Evolutionary conservation across 1,140 invertebrate species (phyloP).

Genomic region (Chrysomallon squamiferum): DNA sequence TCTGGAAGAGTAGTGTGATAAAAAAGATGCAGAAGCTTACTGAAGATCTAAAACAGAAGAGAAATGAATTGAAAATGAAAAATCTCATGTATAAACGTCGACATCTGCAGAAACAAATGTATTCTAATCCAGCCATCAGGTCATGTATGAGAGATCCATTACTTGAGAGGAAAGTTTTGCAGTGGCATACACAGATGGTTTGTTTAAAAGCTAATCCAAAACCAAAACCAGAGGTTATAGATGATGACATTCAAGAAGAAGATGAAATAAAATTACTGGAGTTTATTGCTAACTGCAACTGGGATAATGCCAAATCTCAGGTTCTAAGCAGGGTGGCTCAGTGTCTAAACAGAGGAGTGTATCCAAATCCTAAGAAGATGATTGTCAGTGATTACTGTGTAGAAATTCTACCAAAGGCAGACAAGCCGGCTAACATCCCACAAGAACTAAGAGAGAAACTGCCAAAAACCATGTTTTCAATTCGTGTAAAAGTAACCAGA

Average conservation of each 20-base stretch:
- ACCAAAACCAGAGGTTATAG: slow-evolving; percentile 16
- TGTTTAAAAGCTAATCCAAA: slow-evolving; percentile 46
- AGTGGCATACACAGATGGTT: slow-evolving; percentile 53
- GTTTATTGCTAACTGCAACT: slow-evolving; percentile 54
- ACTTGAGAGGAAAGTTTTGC: background rate
- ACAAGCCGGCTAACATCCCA: slow-evolving; percentile 49
- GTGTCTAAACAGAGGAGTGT: slow-evolving; percentile 24
- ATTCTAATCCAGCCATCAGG: too few species aligned
- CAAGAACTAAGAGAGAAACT: slow-evolving; percentile 47
- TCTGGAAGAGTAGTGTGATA: too few species aligned
- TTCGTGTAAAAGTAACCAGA: slow-evolving; percentile 36
- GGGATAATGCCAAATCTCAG: slow-evolving; percentile 42
- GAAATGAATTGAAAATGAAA: too few species aligned
- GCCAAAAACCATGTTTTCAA: slow-evolving; percentile 45
- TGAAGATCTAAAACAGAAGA: too few species aligned
- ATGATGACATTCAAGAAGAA: slow-evolving; percentile 16
- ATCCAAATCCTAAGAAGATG: slow-evolving; percentile 33
- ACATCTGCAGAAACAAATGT: too few species aligned
- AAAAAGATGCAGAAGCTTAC: too few species aligned
- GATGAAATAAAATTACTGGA: slow-evolving; percentile 50
- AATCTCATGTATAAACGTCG: too few species aligned
- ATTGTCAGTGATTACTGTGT: slow-evolving; percentile 40
- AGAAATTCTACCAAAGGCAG: slow-evolving; percentile 47
- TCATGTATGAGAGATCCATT: too few species aligned
- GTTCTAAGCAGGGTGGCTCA: slow-evolving; percentile 47